Percentiles rank a stretch among this genome's conserved stretches.
phyloP scores from a whole-genome alignment of 2,888 invertebrate genomes.

The Cinara cedri region DNA sequence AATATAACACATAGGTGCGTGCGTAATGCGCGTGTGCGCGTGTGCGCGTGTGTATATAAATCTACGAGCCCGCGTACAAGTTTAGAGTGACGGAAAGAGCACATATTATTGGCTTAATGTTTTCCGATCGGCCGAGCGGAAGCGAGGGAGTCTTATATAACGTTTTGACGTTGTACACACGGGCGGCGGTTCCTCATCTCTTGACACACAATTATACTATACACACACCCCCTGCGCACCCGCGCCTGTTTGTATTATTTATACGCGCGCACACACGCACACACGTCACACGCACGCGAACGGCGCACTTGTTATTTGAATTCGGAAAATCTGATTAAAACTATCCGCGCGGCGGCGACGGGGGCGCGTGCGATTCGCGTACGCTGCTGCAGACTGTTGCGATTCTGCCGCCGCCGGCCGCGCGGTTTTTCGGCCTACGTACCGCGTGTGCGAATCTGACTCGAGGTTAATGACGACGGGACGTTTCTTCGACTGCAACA shows the following conservation, averaged over 20 bases:
- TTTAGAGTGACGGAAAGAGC: constrained; percentile 34
- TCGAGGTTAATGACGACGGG: too few relatives aligned
- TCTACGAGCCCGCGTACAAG: not conserved
- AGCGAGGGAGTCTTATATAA: constrained; percentile 52
- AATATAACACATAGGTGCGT: too few relatives aligned
- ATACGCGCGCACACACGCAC: not conserved
- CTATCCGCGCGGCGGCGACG: not conserved
- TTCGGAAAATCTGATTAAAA: constrained; percentile 48
- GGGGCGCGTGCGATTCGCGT: too few relatives aligned
- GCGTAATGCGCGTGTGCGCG: not conserved
- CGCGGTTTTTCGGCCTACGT: too few relatives aligned
- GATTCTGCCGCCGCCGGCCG: too few relatives aligned
- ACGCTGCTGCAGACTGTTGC: too few relatives aligned
- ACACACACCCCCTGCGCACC: not conserved
- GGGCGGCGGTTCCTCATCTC: constrained; percentile 44
- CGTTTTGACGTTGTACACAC: constrained; percentile 50
- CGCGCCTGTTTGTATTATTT: not conserved
- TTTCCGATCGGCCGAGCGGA: constrained; percentile 56
- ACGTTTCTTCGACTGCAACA: too few relatives aligned
- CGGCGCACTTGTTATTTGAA: constrained; percentile 32
- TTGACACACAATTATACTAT: constrained; percentile 53
- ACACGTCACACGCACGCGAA: not conserved
- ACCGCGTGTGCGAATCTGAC: too few relatives aligned
- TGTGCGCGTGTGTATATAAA: not conserved
- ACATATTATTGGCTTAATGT: constrained; percentile 55